Evolutionary conservation across 2,113 vertebrate species (phyloP).

Genomic region (Tragulus kanchil): DNA sequence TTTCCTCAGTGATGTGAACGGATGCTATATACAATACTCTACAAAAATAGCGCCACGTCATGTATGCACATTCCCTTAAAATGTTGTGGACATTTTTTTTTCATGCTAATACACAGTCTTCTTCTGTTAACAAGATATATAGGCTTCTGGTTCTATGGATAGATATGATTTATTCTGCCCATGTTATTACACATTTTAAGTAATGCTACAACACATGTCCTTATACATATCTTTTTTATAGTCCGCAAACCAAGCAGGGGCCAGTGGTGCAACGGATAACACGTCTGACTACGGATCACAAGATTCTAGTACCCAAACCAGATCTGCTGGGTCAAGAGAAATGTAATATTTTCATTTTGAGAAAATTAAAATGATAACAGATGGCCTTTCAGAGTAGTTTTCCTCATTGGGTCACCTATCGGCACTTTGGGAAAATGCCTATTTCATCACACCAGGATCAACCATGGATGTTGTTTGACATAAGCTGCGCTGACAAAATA

Average conservation of each 20-base stretch:
- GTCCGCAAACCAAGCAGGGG: neutral
- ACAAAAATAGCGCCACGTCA: neutral
- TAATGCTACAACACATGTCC: neutral
- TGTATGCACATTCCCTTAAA: neutral
- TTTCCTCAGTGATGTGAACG: neutral
- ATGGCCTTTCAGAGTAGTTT: neutral
- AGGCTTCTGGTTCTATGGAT: neutral
- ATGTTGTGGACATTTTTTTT: neutral
- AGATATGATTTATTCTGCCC: conserved; percentile 10
- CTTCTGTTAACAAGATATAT: neutral
- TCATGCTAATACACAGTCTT: neutral
- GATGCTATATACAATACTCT: neutral
- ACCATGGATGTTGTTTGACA: neutral
- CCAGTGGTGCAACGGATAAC: no score
- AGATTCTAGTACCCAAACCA: neutral
- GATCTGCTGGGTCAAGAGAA: conserved; percentile 50
- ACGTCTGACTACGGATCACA: no score
- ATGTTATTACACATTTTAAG: neutral
- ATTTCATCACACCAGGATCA: neutral
- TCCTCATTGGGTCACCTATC: neutral
- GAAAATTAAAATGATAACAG: conserved; percentile 37
- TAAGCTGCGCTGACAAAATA: neutral
- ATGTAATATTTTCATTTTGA: conserved; percentile 5
- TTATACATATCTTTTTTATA: neutral
- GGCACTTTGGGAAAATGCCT: neutral